Evolutionary conservation across 2,113 vertebrate genomes (phyloP).

Genomic region (Halichoerus grypus): DNA sequence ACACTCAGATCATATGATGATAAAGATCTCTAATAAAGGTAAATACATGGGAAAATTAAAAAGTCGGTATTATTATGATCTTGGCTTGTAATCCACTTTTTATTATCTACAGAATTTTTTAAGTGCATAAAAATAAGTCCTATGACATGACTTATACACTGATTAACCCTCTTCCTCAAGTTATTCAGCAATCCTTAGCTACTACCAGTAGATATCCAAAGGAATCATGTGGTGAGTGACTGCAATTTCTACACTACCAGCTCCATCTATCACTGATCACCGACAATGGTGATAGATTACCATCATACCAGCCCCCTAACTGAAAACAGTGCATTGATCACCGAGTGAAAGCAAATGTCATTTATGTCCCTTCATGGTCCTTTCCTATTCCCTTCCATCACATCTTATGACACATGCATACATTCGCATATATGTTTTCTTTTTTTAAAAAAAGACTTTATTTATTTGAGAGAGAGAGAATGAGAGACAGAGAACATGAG

Average conservation of each 20-base stretch:
- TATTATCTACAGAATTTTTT: not conserved
- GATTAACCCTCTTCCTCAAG: not conserved
- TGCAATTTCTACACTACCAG: too few species aligned
- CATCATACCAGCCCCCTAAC: rapidly evolving
- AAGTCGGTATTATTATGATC: not conserved
- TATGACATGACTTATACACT: not conserved
- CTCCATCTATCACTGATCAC: not conserved
- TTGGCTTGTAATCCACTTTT: not conserved
- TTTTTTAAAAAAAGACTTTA: too few species aligned
- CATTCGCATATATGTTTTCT: not conserved
- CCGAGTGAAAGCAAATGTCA: not conserved
- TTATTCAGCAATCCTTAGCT: not conserved
- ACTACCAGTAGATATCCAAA: not conserved
- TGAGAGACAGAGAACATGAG: too few species aligned
- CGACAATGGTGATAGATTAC: not conserved
- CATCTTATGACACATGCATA: not conserved
- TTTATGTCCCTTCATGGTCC: not conserved
- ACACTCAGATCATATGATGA: not conserved
- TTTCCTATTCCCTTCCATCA: not conserved
- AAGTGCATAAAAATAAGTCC: not conserved
- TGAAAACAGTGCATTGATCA: not conserved
- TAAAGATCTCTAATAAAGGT: not conserved
- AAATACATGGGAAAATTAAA: not conserved
- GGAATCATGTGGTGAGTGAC: not conserved
- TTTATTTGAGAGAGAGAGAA: too few species aligned